These are phyloP conservation scores for Dipodomys merriami DNA, from an alignment of 2,113 vertebrate species.

Conservation along the genomic window DNA sequence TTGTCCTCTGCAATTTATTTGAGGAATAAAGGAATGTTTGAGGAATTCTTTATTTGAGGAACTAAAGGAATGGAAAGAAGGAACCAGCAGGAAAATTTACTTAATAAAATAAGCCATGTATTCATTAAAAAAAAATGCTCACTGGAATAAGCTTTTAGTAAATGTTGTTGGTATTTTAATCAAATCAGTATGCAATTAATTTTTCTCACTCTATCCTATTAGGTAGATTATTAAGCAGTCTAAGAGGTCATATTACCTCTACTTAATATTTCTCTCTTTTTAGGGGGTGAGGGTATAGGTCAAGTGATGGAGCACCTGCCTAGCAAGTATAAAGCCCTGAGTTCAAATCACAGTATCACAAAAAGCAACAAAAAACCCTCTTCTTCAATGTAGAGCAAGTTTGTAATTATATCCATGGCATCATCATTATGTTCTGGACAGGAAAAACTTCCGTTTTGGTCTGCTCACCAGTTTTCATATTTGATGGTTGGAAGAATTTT, in stretches of 20 bases:
- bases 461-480: not conserved
- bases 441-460: conserved; percentile 19
- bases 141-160: not conserved
- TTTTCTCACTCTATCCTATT: not conserved
- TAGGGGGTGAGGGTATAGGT: too few relatives aligned
- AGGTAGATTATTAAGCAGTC: not conserved
- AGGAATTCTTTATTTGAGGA: too few relatives aligned
- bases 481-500: not conserved
- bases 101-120: conserved; percentile 17
- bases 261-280: not conserved
- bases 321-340: too few relatives aligned
- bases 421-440: conserved; percentile 20
- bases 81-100: conserved; percentile 12
- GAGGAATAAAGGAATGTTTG: too few relatives aligned
- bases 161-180: not conserved
- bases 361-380: too few relatives aligned
- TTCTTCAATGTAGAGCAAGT: too few relatives aligned
- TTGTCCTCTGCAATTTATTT: not conserved
- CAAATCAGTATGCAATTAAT: conserved; percentile 11
- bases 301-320: too few relatives aligned
- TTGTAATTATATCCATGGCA: not conserved
- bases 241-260: not conserved
- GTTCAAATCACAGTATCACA: too few relatives aligned
- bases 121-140: conserved; percentile 41
- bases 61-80: not conserved